Percentiles rank a stretch among this genome's conserved stretches.
These are phyloP conservation scores for Piaya cayana DNA, from an alignment of 2,113 vertebrate species.

Conservation along the genomic window DNA sequence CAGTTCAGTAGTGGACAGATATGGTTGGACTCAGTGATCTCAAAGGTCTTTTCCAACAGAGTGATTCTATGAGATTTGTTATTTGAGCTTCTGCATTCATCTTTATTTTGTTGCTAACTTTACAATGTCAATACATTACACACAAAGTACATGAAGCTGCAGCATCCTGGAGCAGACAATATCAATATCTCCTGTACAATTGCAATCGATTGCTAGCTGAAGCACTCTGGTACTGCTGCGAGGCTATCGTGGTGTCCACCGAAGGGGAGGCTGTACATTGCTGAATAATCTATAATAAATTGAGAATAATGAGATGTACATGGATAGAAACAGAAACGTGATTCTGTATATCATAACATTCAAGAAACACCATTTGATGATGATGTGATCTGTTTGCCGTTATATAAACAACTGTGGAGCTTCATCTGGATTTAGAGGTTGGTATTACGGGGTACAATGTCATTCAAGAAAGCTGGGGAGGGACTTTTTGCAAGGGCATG, in stretches of 20 bases:
- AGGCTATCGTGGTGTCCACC: slow-evolving; percentile 21
- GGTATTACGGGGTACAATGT: background rate
- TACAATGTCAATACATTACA: background rate
- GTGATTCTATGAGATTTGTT: background rate
- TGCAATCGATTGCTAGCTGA: slow-evolving; percentile 49
- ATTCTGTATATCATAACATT: background rate
- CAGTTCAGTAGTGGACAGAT: too few relatives aligned
- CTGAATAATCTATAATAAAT: slow-evolving; percentile 59
- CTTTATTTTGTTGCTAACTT: slow-evolving; percentile 46
- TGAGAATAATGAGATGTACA: slow-evolving; percentile 3
- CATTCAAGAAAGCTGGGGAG: background rate
- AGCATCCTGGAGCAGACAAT: background rate
- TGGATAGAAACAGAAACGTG: background rate
- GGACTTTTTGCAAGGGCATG: too few relatives aligned
- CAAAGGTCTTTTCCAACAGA: too few relatives aligned
- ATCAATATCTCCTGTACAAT: slow-evolving; percentile 72
- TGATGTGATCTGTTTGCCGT: background rate
- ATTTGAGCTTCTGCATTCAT: slow-evolving; percentile 33
- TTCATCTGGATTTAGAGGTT: background rate
- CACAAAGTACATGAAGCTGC: background rate
- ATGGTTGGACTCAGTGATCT: too few relatives aligned
- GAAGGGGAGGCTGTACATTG: slow-evolving; percentile 34
- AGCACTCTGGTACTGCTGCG: slow-evolving; percentile 30
- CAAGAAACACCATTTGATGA: background rate
- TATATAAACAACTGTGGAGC: background rate